Conservation (phyloP, 2,888 invertebrate genomes). For the Noctua pronuba region DNA sequence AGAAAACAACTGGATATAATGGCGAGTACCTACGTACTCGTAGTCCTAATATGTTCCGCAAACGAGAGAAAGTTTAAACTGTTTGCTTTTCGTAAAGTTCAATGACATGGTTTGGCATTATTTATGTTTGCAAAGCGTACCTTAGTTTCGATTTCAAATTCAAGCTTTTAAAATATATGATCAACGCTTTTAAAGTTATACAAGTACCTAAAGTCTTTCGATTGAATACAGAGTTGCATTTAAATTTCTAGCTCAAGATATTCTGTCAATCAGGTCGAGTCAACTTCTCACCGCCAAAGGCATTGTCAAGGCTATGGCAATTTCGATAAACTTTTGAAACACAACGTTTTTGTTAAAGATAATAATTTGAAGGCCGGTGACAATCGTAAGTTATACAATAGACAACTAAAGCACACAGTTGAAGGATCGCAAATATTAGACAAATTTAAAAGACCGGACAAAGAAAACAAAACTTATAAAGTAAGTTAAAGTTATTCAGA, state of each 20-base stretch:
- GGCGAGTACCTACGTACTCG: neutral
- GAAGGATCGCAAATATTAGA: neutral
- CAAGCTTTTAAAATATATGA: neutral
- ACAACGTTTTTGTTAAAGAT: neutral
- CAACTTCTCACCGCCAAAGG: neutral
- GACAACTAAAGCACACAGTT: neutral
- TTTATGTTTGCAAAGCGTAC: neutral
- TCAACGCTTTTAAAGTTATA: neutral
- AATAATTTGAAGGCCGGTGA: neutral
- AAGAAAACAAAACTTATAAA: neutral
- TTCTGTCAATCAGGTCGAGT: neutral
- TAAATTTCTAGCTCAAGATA: neutral
- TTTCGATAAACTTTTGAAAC: slow-evolving; percentile 1
- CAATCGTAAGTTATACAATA: neutral
- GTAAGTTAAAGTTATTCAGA: neutral
- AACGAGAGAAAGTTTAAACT: slow-evolving; percentile 51
- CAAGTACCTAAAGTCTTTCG: no score
- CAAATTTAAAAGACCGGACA: neutral
- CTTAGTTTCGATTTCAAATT: neutral
- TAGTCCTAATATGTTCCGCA: slow-evolving; percentile 22
- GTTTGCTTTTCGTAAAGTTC: slow-evolving; percentile 40
- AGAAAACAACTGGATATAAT: slow-evolving; percentile 22
- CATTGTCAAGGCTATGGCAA: slow-evolving; percentile 4
- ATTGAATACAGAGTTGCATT: neutral
- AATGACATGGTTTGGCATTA: slow-evolving; percentile 20